These are phyloP conservation scores for Rostratula benghalensis DNA, from an alignment of 2,113 vertebrate genomes.

Conservation along the genomic window DNA sequence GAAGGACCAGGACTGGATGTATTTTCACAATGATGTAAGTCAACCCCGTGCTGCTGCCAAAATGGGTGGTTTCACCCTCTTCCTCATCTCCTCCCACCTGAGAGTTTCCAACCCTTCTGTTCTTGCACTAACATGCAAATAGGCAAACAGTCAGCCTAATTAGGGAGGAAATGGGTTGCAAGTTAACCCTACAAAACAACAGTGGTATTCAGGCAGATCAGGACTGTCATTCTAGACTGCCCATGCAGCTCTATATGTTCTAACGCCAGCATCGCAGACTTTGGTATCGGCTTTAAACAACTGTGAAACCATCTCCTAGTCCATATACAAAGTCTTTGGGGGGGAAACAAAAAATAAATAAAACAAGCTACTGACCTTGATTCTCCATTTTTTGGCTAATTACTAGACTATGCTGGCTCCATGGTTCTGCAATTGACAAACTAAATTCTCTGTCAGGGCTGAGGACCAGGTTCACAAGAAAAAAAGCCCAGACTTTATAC, in stretches of 20 bases:
- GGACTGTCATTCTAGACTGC: background rate
- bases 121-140: constrained; percentile 17
- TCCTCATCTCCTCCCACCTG: background rate
- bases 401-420: background rate
- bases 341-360: too few relatives aligned
- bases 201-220: background rate
- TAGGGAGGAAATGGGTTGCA: background rate
- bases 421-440: background rate
- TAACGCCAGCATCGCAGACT: background rate
- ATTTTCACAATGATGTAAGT: background rate
- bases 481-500: background rate
- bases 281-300: background rate
- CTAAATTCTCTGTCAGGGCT: background rate
- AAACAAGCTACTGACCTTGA: background rate
- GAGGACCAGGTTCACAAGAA: background rate
- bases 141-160: background rate
- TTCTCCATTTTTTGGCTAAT: background rate
- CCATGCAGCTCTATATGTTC: background rate
- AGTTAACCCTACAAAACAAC: background rate
- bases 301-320: background rate
- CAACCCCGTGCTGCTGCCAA: background rate
- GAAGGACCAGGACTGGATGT: background rate
- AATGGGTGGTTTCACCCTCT: background rate
- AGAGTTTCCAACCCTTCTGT: background rate
- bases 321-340: background rate